A percentile compares a stretch with the other conserved stretches of the same genome.
These are phyloP conservation scores for Protodeltote pygarga DNA, from an alignment of 2,888 invertebrate genomes.

Conservation along the genomic window DNA sequence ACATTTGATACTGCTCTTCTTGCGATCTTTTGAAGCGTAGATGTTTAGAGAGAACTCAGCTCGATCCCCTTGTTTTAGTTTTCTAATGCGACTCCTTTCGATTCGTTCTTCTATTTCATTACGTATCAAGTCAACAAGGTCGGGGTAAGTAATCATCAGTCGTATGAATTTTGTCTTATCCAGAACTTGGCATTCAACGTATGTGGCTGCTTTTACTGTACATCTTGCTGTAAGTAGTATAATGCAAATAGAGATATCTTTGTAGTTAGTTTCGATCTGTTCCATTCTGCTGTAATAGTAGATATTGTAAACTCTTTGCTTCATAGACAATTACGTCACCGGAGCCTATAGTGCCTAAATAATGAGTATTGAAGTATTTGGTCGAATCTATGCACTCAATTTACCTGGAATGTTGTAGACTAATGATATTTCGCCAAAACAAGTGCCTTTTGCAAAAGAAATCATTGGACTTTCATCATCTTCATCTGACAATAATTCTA, in stretches of 20 bases:
- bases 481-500: constrained; percentile 84
- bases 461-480: constrained; percentile 85
- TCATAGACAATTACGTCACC: too few species aligned
- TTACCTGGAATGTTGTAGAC: constrained; percentile 81
- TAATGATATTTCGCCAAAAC: constrained; percentile 84
- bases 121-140: constrained; percentile 69
- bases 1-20: constrained; percentile 82
- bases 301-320: too few species aligned
- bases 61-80: constrained; percentile 51
- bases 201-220: constrained; percentile 83
- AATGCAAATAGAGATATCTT: too few species aligned
- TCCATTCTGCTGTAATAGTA: too few species aligned
- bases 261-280: too few species aligned
- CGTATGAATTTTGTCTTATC: constrained; percentile 80
- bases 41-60: constrained; percentile 71
- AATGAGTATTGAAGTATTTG: too few species aligned
- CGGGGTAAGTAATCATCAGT: constrained; percentile 82
- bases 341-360: too few species aligned
- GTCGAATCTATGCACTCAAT: not conserved
- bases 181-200: constrained; percentile 85
- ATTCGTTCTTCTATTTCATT: constrained; percentile 70
- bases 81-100: constrained; percentile 58
- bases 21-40: constrained; percentile 78
- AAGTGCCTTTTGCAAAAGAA: constrained; percentile 82
- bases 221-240: constrained; percentile 71